A percentile compares a stretch with the other conserved stretches of the same genome.
Conservation (phyloP, 2,888 invertebrate genomes). For the Marronus borbonicus region DNA sequence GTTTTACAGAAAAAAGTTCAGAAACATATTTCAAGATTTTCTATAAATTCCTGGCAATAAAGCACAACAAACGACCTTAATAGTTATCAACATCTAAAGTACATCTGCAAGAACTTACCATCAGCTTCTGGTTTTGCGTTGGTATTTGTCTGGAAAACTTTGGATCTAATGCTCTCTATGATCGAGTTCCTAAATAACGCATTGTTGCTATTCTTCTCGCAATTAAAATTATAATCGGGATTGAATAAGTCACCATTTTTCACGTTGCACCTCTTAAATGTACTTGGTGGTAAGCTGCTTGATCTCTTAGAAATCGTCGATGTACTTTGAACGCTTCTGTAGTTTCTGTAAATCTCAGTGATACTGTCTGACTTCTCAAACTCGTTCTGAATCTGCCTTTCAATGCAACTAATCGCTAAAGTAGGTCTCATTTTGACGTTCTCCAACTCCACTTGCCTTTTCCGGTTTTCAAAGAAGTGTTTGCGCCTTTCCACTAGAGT, state of each 20-base stretch:
- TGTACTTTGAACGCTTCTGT: constrained; percentile 46
- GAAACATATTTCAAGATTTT: too few relatives aligned
- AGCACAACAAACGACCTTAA: too few relatives aligned
- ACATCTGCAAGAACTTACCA: constrained; percentile 23
- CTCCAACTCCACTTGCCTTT: constrained; percentile 31
- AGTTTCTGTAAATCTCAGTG: constrained; percentile 49
- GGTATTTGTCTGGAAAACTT: constrained; percentile 49
- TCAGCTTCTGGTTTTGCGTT: not conserved
- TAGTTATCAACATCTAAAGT: too few relatives aligned
- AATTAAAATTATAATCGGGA: constrained; percentile 52
- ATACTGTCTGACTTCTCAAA: constrained; percentile 23
- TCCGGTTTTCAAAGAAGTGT: constrained; percentile 48
- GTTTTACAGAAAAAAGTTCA: too few relatives aligned
- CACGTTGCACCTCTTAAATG: constrained; percentile 2
- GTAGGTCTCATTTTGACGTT: constrained; percentile 32
- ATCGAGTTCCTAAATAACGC: constrained; percentile 43
- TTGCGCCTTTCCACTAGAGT: constrained; percentile 44
- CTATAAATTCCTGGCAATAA: too few relatives aligned
- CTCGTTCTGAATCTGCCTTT: constrained; percentile 27
- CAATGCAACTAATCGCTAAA: constrained; percentile 30
- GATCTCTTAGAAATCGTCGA: constrained; percentile 48
- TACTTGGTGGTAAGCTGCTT: constrained; percentile 47
- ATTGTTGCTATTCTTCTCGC: constrained; percentile 31
- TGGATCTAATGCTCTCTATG: constrained; percentile 55
- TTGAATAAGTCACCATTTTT: constrained; percentile 52